Conservation (phyloP, 2,113 vertebrate species). For the Paradoxurus hermaphroditus region DNA sequence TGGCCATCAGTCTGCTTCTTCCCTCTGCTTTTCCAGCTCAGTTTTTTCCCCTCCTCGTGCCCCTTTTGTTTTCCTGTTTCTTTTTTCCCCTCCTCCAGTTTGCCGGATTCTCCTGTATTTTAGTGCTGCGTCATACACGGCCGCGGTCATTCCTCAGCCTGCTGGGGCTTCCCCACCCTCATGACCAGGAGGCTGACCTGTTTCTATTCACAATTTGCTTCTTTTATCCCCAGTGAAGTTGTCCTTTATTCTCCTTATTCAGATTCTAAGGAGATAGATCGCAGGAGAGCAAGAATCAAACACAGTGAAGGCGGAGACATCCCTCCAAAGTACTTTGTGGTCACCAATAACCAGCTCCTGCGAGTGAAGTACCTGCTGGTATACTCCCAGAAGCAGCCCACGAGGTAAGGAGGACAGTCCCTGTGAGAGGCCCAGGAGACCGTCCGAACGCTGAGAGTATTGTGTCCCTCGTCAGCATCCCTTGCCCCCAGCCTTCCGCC, state of each 20-base stretch:
- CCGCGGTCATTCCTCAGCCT: not conserved
- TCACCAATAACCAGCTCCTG: slow-evolving; percentile 97
- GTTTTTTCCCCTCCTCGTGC: not conserved
- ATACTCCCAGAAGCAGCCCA: slow-evolving; percentile 92
- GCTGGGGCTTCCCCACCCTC: not conserved
- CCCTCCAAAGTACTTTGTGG: slow-evolving; percentile 97
- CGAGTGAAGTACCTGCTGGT: slow-evolving; percentile 96
- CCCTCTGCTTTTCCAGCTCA: not conserved
- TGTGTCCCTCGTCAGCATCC: not conserved
- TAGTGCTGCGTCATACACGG: not conserved
- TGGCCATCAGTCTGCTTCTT: not conserved
- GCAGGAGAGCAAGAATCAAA: slow-evolving; percentile 91
- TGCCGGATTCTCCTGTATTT: not conserved
- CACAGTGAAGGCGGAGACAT: slow-evolving; percentile 97
- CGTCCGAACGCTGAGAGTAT: not conserved
- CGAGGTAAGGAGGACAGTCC: slow-evolving; percentile 84
- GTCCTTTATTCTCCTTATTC: slow-evolving; percentile 17
- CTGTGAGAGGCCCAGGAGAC: accelerated
- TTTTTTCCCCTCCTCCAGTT: not conserved
- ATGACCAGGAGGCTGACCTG: not conserved
- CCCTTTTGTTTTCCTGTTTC: not conserved
- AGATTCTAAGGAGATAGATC: slow-evolving; percentile 94
- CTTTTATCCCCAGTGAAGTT: not conserved
- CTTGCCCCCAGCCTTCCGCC: not conserved
- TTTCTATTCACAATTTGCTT: not conserved